Evolutionary conservation across 2,113 vertebrate species (phyloP).

Genomic region (Malaclemys terrapin): DNA sequence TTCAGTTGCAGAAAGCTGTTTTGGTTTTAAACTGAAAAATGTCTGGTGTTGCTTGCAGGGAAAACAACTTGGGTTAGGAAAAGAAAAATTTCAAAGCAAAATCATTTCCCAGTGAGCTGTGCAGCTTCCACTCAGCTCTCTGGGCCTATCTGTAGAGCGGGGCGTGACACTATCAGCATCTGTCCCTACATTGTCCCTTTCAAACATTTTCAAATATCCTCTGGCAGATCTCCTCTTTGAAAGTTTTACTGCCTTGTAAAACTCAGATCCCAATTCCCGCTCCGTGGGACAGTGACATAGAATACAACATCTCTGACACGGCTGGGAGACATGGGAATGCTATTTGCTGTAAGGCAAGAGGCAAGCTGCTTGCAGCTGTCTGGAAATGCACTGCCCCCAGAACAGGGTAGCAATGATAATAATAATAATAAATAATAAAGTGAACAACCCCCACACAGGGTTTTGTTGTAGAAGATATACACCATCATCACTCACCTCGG

Average conservation of each 20-base stretch:
- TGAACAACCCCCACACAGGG: fast-evolving
- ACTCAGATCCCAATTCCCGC: background rate
- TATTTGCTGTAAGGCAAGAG: background rate
- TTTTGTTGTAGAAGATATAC: background rate
- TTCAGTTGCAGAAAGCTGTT: background rate
- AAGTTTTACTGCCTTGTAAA: background rate
- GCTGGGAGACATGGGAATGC: fast-evolving
- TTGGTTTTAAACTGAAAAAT: background rate
- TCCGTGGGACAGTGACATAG: background rate
- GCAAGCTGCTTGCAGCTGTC: background rate
- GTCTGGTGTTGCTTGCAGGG: background rate
- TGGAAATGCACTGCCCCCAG: background rate
- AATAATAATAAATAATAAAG: background rate
- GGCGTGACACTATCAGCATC: background rate
- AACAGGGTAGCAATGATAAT: background rate
- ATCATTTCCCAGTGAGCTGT: background rate
- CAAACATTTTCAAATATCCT: background rate
- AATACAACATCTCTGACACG: fast-evolving
- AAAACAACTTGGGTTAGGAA: background rate
- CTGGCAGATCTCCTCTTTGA: background rate
- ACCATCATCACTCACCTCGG: background rate
- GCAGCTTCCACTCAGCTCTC: background rate
- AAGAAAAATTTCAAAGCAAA: background rate
- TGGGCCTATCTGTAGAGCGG: background rate
- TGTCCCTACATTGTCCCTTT: background rate